Evolutionary conservation across 1,140 invertebrate genomes (phyloP), one percentile per base, ranked within the genome.

Genomic region (Apis cerana): DNA sequence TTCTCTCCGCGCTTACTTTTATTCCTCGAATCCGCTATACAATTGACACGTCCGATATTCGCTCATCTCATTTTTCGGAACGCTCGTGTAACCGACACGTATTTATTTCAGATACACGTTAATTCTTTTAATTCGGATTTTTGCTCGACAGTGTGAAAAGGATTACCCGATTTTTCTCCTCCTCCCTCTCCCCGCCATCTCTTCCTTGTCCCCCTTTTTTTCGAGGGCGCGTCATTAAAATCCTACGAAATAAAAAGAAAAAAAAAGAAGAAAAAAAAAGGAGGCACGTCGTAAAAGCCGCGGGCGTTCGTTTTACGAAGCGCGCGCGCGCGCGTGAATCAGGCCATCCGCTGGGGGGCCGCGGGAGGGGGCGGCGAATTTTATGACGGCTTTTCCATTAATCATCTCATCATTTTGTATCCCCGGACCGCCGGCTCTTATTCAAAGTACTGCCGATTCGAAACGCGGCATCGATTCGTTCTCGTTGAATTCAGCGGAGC

Each of bases 311-410:
- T 52, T 80, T 69, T 62, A 78, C 43, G 23, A 70, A 69, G 52
- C 61, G 17, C 13, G 23, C 61, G 33, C 33, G 27, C 19, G 61
- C 69, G 21, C 64, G 54, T 59, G 80, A 76, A 75, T 59, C 72
- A 62, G 54, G 43, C 72, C 64, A 68, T n/a, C 72, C 54, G 23
- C 17, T 56, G 56, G 27, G 54, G 19, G 12, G 43, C 19, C 2
- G 50, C 43, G 21, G 19, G 27, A 11, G 50, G 27, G 0, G 52
- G 21, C 48, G 72, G 23, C 50, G 75, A 82, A 78, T 82, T 82
- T 82, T 82, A 78, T 78, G 74, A 82, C 67, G 81, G 64, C 58
- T 70, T 82, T 82, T 70, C 75, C 81, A 82, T 82, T 82, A 82
- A 82, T 82, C 81, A 82, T 71, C 81, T 78, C 81, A 78, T 82